Evolutionary conservation across 1,140 invertebrate species (phyloP).

Genomic region (Cecropterus lyciades): DNA sequence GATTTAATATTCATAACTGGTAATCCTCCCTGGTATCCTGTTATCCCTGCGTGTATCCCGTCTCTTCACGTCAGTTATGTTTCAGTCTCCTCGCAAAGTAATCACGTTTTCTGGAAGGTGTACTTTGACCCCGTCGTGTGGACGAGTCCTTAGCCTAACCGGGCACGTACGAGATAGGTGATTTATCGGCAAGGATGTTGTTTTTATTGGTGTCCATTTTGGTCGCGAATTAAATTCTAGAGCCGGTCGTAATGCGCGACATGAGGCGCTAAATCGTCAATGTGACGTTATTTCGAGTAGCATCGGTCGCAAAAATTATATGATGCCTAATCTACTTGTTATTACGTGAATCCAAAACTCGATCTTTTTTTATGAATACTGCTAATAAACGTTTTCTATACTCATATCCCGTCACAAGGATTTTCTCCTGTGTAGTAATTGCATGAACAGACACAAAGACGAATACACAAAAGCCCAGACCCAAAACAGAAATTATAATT

Average conservation of each 20-base stretch:
- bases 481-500: too few species aligned
- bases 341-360: too few species aligned
- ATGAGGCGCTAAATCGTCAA: constrained; percentile 13
- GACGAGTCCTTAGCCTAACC: constrained; percentile 11
- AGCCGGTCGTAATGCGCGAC: constrained; percentile 6
- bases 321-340: constrained; percentile 12
- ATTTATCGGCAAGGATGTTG: constrained; percentile 29
- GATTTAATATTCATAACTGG: too few species aligned
- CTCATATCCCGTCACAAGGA: too few species aligned
- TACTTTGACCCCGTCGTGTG: constrained; percentile 30
- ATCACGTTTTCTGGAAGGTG: constrained; percentile 20
- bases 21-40: too few species aligned
- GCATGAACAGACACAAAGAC: too few species aligned
- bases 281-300: background rate
- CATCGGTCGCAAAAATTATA: constrained; percentile 20
- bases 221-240: constrained; percentile 31
- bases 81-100: too few species aligned
- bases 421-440: too few species aligned
- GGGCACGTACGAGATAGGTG: constrained; percentile 25
- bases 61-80: constrained; percentile 4
- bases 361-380: too few species aligned
- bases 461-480: too few species aligned
- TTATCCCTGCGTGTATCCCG: background rate
- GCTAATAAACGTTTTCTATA: too few species aligned
- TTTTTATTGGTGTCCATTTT: constrained; percentile 20